Base-by-base conservation (phyloP, 2,113 vertebrate species). In the Carollia perspicillata region DNA sequence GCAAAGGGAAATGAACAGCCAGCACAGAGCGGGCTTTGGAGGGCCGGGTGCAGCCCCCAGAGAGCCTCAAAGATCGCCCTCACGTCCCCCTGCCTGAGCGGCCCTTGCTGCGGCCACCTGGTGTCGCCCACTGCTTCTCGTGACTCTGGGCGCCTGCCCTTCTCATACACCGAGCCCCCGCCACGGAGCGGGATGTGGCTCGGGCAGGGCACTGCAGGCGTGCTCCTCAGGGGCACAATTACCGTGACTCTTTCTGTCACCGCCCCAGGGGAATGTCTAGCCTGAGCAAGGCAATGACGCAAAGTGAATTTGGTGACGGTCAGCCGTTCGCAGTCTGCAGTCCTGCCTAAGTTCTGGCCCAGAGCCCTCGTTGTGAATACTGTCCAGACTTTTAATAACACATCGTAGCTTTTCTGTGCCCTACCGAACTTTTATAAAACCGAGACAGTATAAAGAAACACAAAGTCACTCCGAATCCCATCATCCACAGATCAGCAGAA, bases 211-310 rank as follows among this genome's bases (percentile, higher is more conserved):
- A 6, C 9, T 9, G 8, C 60, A 53, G 49, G 44, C n/a, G 6
- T 1, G 1, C 6, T 86, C 97, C 96, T 85, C 22, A 0, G 96
- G 51, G 97, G 68, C 91, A 65, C 94, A 96, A 96, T 97, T 96
- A 97, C 42, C 0, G 9, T 18, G 77, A 79, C 83, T 89, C 89
- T 84, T 95, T 92, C 58, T 78, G 78, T 60, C 30, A 5, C 47
- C 53, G 47, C 58, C 94, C 72, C 14, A 2, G 58, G 89, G 58
- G 79, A 20, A 81, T 49, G 96, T 97, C 97, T 95, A 96, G 96
- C 87, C 96, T 30, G 91, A 95, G 49, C 14, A 0, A 4, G 33
- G n/a, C 81, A 58, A 1, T 97, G 95, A 96, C 23, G 44, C 42
- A 69, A 55, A 40, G 9, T 58, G 65, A 35, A 69, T 84, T 33